phyloP scores from a whole-genome alignment of 2,888 invertebrate species.

The Ectemnius cavifrons region DNA sequence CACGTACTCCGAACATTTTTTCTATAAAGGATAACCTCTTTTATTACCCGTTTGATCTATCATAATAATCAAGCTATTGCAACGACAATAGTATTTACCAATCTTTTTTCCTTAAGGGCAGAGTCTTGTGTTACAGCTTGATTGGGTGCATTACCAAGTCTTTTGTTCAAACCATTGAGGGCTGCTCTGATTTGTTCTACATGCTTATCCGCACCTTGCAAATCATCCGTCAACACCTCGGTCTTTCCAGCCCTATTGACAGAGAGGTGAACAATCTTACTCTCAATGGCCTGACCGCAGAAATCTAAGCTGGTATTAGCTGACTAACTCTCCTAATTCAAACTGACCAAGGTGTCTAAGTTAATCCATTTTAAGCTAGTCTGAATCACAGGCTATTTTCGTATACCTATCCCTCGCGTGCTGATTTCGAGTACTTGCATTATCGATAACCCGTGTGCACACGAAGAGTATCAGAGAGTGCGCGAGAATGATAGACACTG shows the following conservation, averaged over 20 bases:
- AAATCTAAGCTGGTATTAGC: constrained; percentile 3
- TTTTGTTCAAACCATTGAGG: constrained; percentile 83
- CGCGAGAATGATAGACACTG: not conserved
- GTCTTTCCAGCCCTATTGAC: constrained; percentile 88
- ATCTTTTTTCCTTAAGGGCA: constrained; percentile 83
- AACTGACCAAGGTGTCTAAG: constrained; percentile 11
- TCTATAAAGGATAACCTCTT: constrained; percentile 77
- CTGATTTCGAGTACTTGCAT: not conserved
- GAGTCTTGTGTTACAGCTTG: constrained; percentile 80
- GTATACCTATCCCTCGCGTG: constrained; percentile 5
- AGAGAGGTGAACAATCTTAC: constrained; percentile 27
- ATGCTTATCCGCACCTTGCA: constrained; percentile 89
- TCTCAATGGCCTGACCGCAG: not conserved
- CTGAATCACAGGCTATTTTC: constrained; percentile 47
- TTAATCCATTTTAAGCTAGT: constrained; percentile 29
- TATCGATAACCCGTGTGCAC: constrained; percentile 21
- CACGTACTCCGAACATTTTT: constrained; percentile 92
- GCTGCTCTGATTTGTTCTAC: constrained; percentile 89
- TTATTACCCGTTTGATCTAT: not conserved
- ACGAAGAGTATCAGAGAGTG: constrained; percentile 6
- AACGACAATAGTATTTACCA: constrained; percentile 77
- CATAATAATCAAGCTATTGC: not conserved
- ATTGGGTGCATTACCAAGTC: constrained; percentile 78
- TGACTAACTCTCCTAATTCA: not conserved
- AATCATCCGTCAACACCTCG: constrained; percentile 89